phyloP scores from a whole-genome alignment of 2,113 vertebrate genomes.

The Apaloderma vittatum region DNA sequence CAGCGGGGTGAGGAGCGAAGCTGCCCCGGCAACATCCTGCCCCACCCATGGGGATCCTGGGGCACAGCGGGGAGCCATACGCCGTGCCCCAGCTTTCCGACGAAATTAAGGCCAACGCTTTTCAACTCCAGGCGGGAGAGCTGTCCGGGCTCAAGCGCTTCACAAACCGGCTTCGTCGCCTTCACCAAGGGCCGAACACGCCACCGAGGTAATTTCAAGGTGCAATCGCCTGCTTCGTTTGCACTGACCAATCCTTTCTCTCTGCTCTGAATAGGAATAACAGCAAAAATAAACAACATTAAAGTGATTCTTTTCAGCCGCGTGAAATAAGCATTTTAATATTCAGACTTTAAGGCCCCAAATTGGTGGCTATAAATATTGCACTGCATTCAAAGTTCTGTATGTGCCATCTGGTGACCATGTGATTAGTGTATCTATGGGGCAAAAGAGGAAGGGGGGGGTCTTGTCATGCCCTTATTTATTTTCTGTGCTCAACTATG shows the following conservation, averaged over 20 bases:
- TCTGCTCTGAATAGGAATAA: background rate
- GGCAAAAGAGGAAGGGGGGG: constrained; percentile 27
- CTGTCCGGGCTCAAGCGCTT: background rate
- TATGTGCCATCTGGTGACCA: constrained; percentile 51
- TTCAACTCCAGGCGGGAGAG: background rate
- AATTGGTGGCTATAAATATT: constrained; percentile 45
- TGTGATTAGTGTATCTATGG: constrained; percentile 53
- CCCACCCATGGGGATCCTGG: fast-evolving
- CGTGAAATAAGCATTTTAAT: background rate
- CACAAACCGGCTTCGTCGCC: fast-evolving
- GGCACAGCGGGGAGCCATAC: fast-evolving
- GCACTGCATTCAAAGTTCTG: constrained; percentile 15
- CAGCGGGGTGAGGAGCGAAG: fast-evolving
- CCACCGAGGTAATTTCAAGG: background rate
- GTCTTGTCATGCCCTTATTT: constrained; percentile 66
- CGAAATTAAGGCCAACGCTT: background rate
- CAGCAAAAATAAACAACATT: background rate
- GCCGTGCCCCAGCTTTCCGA: background rate
- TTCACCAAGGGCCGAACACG: background rate
- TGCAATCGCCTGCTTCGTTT: background rate
- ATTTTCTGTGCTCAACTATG: constrained; percentile 60
- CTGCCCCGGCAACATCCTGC: background rate
- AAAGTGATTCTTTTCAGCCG: background rate
- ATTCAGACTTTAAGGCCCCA: background rate
- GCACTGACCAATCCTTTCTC: background rate